Conservation (phyloP, 2,113 vertebrate species). For the Pachycephala philippinensis region DNA sequence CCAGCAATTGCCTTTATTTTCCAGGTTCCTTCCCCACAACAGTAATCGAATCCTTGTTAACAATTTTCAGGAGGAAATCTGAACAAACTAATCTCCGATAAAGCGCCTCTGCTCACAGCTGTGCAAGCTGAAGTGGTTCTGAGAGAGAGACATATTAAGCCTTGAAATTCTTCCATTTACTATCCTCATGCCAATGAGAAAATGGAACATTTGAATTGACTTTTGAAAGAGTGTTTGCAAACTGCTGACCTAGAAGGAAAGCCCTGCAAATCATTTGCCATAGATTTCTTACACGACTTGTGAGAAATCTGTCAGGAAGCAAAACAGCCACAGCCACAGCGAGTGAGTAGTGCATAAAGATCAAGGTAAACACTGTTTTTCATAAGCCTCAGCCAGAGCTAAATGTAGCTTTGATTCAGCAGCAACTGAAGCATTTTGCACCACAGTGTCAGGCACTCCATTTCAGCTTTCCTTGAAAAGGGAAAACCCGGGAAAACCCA, state of each 20-base stretch:
- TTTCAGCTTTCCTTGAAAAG: not conserved
- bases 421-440: not conserved
- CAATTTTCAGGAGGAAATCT: constrained; percentile 33
- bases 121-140: not conserved
- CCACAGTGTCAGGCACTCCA: not conserved
- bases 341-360: not conserved
- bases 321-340: not conserved
- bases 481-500: not conserved
- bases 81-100: constrained; percentile 12
- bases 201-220: constrained; percentile 50
- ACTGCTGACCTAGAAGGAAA: constrained; percentile 63
- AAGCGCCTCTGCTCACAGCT: not conserved
- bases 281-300: constrained; percentile 39
- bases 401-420: not conserved
- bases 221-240: constrained; percentile 55
- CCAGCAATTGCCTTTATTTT: constrained; percentile 1
- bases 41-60: constrained; percentile 27
- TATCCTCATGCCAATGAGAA: constrained; percentile 41
- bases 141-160: constrained; percentile 20
- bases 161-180: constrained; percentile 37
- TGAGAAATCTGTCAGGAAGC: constrained; percentile 5
- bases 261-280: constrained; percentile 48
- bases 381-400: not conserved
- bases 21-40: not conserved
- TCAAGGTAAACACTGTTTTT: not conserved